phyloP scores from a whole-genome alignment of 2,888 invertebrate species.

The Tortricodes alternella region DNA sequence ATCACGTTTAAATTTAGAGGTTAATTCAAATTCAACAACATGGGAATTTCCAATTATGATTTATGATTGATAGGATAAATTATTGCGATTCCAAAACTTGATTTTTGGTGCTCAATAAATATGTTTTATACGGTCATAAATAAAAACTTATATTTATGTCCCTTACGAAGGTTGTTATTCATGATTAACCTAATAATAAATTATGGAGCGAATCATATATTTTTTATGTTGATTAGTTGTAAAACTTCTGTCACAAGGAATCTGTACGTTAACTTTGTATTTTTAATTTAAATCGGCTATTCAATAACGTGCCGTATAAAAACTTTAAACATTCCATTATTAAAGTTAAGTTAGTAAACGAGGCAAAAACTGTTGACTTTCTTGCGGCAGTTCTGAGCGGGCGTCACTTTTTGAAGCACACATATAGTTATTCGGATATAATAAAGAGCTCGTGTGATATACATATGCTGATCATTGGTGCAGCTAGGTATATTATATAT shows the following conservation, averaged over 20 bases:
- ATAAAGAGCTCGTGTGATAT: too few species aligned
- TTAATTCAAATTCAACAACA: slow-evolving; percentile 16
- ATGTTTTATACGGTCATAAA: slow-evolving; percentile 24
- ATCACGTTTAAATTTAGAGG: not conserved
- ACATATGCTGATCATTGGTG: too few species aligned
- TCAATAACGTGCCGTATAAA: too few species aligned
- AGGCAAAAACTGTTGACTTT: too few species aligned
- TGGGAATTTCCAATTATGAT: slow-evolving; percentile 18
- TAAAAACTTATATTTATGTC: slow-evolving; percentile 19
- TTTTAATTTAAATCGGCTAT: too few species aligned
- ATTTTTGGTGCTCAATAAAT: slow-evolving; percentile 21
- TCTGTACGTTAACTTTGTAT: not conserved
- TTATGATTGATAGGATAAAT: slow-evolving; percentile 28
- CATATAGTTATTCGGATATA: too few species aligned
- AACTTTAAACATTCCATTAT: too few species aligned
- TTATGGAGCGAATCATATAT: not conserved
- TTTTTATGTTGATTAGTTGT: not conserved
- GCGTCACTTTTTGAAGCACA: too few species aligned
- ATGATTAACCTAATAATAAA: slow-evolving; percentile 9
- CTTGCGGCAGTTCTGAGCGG: too few species aligned
- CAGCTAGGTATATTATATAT: too few species aligned
- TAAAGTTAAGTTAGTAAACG: too few species aligned
- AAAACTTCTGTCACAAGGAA: not conserved
- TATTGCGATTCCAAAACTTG: slow-evolving; percentile 17
- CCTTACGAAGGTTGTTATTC: slow-evolving; percentile 7